These are phyloP conservation scores for Tigriopus japonicus DNA, from an alignment of 1,140 invertebrate species.

Conservation along the genomic window DNA sequence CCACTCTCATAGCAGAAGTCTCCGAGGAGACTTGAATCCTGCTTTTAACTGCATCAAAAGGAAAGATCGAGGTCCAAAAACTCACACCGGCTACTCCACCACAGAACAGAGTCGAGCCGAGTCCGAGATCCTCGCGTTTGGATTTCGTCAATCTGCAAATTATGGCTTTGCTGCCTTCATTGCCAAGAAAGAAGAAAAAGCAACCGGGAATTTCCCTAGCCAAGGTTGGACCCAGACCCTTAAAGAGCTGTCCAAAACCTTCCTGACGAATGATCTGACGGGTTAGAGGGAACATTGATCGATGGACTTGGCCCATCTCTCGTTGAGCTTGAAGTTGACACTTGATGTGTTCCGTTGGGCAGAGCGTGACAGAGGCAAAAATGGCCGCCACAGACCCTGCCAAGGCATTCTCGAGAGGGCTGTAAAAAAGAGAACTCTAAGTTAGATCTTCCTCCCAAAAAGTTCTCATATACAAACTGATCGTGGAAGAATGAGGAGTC, in stretches of 20 bases:
- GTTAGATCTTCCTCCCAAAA: too few relatives aligned
- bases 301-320: conserved; percentile 51
- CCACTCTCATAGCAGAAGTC: conserved; percentile 29
- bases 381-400: conserved; percentile 92
- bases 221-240: conserved; percentile 75
- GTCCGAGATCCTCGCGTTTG: conserved; percentile 44
- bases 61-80: conserved; percentile 85
- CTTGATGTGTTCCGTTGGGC: conserved; percentile 94
- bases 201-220: conserved; percentile 93
- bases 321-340: conserved; percentile 88
- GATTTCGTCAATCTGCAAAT: conserved; percentile 17
- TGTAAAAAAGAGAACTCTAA: too few relatives aligned
- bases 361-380: conserved; percentile 86
- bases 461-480: too few relatives aligned
- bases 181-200: conserved; percentile 66
- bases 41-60: conserved; percentile 87
- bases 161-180: conserved; percentile 39
- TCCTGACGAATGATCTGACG: conserved; percentile 49
- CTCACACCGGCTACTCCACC: conserved; percentile 72
- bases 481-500: too few relatives aligned
- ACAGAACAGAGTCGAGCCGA: conserved; percentile 58
- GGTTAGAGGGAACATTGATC: conserved; percentile 34
- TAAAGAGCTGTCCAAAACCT: conserved; percentile 70
- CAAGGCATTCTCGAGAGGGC: conserved; percentile 56
- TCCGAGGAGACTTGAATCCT: too few relatives aligned